These are phyloP conservation scores for Myotis yumanensis DNA, from an alignment of 2,113 vertebrate species.

Conservation along the genomic window DNA sequence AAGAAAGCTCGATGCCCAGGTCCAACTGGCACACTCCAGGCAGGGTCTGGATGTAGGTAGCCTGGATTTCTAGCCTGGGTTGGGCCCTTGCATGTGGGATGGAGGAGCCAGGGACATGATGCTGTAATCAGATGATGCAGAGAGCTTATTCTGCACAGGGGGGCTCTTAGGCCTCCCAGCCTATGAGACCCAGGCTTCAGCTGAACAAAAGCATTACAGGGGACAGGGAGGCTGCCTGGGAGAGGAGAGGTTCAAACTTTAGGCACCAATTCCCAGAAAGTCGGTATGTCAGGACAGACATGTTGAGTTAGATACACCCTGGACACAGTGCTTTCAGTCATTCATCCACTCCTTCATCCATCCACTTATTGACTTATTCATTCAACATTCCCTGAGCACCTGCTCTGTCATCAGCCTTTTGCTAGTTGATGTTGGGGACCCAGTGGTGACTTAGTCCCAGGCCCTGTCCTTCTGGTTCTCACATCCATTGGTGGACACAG, in stretches of 20 bases:
- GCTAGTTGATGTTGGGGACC: background rate
- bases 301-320: background rate
- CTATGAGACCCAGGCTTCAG: background rate
- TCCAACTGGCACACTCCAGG: rapidly evolving
- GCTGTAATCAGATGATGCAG: too few relatives aligned
- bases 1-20: background rate
- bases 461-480: background rate
- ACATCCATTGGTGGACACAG: background rate
- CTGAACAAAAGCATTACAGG: background rate
- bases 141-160: background rate
- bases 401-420: background rate
- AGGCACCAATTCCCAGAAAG: background rate
- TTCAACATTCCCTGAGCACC: background rate
- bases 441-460: background rate
- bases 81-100: background rate
- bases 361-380: background rate
- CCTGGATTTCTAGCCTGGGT: background rate
- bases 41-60: background rate
- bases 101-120: too few relatives aligned
- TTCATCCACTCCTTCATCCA: background rate
- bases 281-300: background rate
- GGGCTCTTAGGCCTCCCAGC: background rate
- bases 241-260: background rate
- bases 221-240: too few relatives aligned
- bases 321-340: background rate